A percentile compares a stretch with the other conserved stretches of the same genome.
These are phyloP conservation scores for Latheticus oryzae DNA, from an alignment of 2,888 invertebrate species.

Conservation along the genomic window DNA sequence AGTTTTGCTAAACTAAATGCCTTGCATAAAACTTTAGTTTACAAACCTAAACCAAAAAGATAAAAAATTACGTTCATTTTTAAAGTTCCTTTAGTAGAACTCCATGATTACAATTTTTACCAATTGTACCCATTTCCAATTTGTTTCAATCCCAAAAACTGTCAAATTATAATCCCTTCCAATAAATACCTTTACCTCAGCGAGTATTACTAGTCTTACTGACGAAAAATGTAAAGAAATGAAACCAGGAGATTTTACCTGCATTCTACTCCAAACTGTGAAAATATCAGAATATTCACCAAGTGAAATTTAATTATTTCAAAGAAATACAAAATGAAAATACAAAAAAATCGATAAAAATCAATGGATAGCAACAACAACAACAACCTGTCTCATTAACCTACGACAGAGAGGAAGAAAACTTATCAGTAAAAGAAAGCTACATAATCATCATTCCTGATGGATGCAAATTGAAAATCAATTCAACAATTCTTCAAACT, in stretches of 20 bases:
- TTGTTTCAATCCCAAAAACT: not conserved
- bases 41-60: not conserved
- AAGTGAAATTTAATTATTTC: not conserved
- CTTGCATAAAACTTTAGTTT: not conserved
- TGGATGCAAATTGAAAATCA: not conserved
- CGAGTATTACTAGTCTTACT: not conserved
- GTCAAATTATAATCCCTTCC: not conserved
- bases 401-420: not conserved
- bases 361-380: slow-evolving; percentile 1
- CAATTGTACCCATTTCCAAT: slow-evolving; percentile 1
- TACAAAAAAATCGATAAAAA: slow-evolving; percentile 1
- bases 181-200: slow-evolving; percentile 1
- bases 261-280: not conserved
- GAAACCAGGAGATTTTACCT: not conserved
- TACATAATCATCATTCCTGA: not conserved
- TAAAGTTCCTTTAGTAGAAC: not conserved
- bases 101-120: not conserved
- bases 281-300: not conserved
- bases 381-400: not conserved
- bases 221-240: slow-evolving; percentile 3
- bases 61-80: not conserved
- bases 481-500: slow-evolving; percentile 1
- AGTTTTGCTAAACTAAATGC: slow-evolving; percentile 1
- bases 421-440: not conserved
- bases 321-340: not conserved